Evolutionary conservation across 2,888 invertebrate species (phyloP).

Genomic region (Orthosia cruda): DNA sequence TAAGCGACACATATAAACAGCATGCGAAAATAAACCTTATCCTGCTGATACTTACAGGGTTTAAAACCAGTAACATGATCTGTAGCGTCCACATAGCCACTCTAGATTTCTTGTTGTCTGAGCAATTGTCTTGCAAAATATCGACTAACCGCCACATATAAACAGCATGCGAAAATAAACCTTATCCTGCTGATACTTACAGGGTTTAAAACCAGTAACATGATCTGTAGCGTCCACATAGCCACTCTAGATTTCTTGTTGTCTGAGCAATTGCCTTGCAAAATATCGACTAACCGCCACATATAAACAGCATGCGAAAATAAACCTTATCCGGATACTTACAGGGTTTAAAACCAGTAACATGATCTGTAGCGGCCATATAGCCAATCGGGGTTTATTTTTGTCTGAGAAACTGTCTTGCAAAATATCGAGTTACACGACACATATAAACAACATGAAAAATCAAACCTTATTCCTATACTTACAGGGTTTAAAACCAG

Average conservation of each 20-base stretch:
- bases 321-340: slow-evolving; percentile 78
- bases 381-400: slow-evolving; percentile 97
- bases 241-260: slow-evolving; percentile 97
- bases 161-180: slow-evolving; percentile 10
- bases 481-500: slow-evolving; percentile 97
- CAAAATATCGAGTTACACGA: slow-evolving; percentile 94
- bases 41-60: slow-evolving; percentile 94
- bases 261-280: slow-evolving; percentile 94
- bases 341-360: slow-evolving; percentile 98
- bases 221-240: slow-evolving; percentile 82
- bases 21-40: slow-evolving; percentile 19
- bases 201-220: no score
- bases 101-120: slow-evolving; percentile 97
- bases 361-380: slow-evolving; percentile 99
- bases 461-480: slow-evolving; percentile 55
- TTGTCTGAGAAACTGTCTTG: slow-evolving; percentile 95
- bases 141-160: slow-evolving; percentile 91
- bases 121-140: slow-evolving; percentile 95
- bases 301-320: slow-evolving; percentile 2
- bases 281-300: background rate
- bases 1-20: background rate
- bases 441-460: slow-evolving; percentile 1
- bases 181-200: slow-evolving; percentile 87
- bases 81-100: slow-evolving; percentile 99
- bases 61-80: slow-evolving; percentile 98